Percentiles rank a stretch among this genome's conserved stretches.
These are phyloP conservation scores for Myotis brandtii DNA, from an alignment of 2,113 vertebrate species.

Conservation along the genomic window DNA sequence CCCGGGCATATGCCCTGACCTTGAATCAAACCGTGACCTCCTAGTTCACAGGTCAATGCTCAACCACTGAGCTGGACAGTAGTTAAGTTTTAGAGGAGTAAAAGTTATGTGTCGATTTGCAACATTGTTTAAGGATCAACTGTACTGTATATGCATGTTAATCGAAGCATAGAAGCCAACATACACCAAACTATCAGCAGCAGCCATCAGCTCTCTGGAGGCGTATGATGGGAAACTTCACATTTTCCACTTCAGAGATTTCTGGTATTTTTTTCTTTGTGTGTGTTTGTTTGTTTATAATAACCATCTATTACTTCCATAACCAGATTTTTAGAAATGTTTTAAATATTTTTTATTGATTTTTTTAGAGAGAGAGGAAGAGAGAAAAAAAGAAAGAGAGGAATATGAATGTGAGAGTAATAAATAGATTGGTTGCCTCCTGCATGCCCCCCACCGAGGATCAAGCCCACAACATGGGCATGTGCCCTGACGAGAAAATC, in stretches of 20 bases:
- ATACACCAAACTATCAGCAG: background rate
- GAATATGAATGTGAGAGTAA: background rate
- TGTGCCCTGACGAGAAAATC: background rate
- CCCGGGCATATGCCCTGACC: no score
- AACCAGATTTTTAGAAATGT: background rate
- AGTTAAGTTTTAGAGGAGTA: background rate
- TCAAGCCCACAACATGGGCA: no score
- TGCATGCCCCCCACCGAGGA: background rate
- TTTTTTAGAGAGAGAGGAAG: background rate
- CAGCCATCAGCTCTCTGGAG: background rate
- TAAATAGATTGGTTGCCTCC: background rate
- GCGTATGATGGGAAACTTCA: accelerated
- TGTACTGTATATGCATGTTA: background rate
- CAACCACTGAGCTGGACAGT: no score
- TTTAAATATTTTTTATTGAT: background rate
- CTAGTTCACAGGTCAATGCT: no score
- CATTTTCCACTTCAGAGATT: background rate
- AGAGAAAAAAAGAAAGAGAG: background rate
- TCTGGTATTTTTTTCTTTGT: background rate
- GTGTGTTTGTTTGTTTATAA: background rate
- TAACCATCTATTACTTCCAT: background rate
- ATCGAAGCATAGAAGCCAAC: background rate
- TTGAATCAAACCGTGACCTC: no score
- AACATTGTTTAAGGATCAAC: background rate
- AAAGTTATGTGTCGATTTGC: background rate